Evolutionary conservation across 1,140 invertebrate genomes (phyloP).

Genomic region (Saccostrea cuccullata): DNA sequence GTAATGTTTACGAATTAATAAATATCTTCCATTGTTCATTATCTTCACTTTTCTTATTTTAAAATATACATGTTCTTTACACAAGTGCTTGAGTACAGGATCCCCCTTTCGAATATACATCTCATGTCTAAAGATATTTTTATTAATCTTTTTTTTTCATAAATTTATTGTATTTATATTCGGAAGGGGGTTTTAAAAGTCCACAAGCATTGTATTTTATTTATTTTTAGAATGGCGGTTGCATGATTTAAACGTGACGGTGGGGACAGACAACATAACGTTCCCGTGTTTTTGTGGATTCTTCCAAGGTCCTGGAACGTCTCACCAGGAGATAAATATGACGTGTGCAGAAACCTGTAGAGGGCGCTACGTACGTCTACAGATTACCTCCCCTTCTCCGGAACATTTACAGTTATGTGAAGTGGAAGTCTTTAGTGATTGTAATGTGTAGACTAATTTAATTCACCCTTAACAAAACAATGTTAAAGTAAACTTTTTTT

Average conservation of each 20-base stretch:
- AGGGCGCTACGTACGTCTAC: constrained; percentile 3
- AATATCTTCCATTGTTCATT: too few relatives aligned
- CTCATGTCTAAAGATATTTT: too few relatives aligned
- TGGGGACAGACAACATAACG: background rate
- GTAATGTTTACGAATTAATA: too few relatives aligned
- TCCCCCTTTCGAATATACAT: too few relatives aligned
- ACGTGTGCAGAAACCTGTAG: background rate
- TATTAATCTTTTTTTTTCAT: too few relatives aligned
- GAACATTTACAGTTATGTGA: background rate
- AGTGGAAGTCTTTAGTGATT: background rate
- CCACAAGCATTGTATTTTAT: background rate
- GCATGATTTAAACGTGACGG: background rate
- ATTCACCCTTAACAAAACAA: background rate
- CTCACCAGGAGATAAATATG: background rate
- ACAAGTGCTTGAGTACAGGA: too few relatives aligned
- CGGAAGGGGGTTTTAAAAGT: too few relatives aligned
- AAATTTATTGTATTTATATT: too few relatives aligned
- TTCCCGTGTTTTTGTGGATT: background rate
- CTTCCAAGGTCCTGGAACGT: background rate
- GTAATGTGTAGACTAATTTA: background rate
- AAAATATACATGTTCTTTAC: too few relatives aligned
- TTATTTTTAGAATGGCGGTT: background rate
- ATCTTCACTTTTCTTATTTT: too few relatives aligned
- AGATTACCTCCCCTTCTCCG: background rate
- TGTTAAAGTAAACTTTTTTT: too few relatives aligned